A percentile compares a stretch with the other conserved stretches of the same genome.
These are phyloP conservation scores for Tuberolachnus salignus DNA, from an alignment of 2,888 invertebrate species.

Conservation along the genomic window DNA sequence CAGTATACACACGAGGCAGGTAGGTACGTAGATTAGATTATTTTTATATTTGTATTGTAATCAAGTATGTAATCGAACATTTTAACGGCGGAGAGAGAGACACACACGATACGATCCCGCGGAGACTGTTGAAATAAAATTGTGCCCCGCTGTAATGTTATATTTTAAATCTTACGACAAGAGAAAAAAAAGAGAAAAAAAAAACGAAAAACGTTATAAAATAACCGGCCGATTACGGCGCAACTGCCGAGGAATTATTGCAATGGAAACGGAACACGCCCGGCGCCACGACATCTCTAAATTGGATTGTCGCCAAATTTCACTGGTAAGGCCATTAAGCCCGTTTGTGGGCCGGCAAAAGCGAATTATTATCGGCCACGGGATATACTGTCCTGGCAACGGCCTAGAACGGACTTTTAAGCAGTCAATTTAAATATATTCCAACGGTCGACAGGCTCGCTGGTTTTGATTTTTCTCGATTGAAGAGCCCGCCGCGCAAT, in stretches of 20 bases:
- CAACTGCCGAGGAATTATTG: not conserved
- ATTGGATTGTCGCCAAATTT: conserved; percentile 32
- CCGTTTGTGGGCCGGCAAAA: conserved; percentile 26
- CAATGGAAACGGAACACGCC: conserved; percentile 16
- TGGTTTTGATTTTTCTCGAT: conserved; percentile 1
- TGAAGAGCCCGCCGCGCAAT: not conserved
- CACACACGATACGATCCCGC: too few relatives aligned
- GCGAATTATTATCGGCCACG: conserved; percentile 24
- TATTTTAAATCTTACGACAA: not conserved
- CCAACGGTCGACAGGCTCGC: too few relatives aligned
- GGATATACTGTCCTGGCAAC: conserved; percentile 18
- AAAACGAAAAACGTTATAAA: not conserved
- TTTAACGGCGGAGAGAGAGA: too few relatives aligned
- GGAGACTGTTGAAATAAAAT: not conserved
- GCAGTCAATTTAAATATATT: conserved; percentile 15
- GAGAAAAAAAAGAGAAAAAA: too few relatives aligned
- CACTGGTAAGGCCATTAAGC: conserved; percentile 15
- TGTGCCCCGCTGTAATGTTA: not conserved
- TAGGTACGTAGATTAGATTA: too few relatives aligned
- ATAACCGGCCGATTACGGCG: not conserved
- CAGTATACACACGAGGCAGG: too few relatives aligned
- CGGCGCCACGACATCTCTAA: conserved; percentile 13
- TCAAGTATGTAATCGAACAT: too few relatives aligned
- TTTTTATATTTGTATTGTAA: too few relatives aligned
- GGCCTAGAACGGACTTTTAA: conserved; percentile 10